Percentiles rank a stretch among this genome's conserved stretches.
Conservation (phyloP, 2,888 invertebrate genomes). For the Muschampia plurimacula region DNA sequence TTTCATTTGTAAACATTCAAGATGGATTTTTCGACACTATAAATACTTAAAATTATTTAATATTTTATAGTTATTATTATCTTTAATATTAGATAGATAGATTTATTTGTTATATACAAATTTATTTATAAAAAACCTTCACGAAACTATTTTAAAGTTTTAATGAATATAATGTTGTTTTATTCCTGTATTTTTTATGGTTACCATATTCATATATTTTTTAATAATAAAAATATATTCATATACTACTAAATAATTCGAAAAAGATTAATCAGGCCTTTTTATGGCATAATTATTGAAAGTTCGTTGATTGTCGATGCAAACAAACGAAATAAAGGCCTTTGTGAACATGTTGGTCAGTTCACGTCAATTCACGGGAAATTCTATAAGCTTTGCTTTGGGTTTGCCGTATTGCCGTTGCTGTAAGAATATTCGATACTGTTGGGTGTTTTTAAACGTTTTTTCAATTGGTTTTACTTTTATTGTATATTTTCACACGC, state of each 20-base stretch:
- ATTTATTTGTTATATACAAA: not conserved
- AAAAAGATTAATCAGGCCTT: conserved; percentile 9
- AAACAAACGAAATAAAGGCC: conserved; percentile 52
- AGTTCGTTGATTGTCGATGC: conserved; percentile 44
- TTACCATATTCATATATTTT: too few species aligned
- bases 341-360: conserved; percentile 62
- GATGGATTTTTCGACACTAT: too few species aligned
- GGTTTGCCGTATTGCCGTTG: conserved; percentile 48
- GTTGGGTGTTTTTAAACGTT: not conserved
- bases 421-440: conserved; percentile 44
- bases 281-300: conserved; percentile 17
- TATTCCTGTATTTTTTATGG: too few species aligned
- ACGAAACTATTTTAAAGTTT: not conserved
- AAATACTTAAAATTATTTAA: too few species aligned
- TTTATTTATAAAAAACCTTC: not conserved
- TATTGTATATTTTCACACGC: not conserved
- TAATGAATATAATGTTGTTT: too few species aligned
- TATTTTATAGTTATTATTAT: too few species aligned
- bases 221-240: not conserved
- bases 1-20: too few species aligned
- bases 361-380: conserved; percentile 62
- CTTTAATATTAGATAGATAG: too few species aligned
- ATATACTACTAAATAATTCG: not conserved
- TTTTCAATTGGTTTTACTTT: not conserved
- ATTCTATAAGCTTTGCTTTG: conserved; percentile 61